Percentiles rank a stretch among this genome's conserved stretches.
These are phyloP conservation scores for Leucania comma DNA, from an alignment of 2,888 invertebrate genomes.

Conservation along the genomic window DNA sequence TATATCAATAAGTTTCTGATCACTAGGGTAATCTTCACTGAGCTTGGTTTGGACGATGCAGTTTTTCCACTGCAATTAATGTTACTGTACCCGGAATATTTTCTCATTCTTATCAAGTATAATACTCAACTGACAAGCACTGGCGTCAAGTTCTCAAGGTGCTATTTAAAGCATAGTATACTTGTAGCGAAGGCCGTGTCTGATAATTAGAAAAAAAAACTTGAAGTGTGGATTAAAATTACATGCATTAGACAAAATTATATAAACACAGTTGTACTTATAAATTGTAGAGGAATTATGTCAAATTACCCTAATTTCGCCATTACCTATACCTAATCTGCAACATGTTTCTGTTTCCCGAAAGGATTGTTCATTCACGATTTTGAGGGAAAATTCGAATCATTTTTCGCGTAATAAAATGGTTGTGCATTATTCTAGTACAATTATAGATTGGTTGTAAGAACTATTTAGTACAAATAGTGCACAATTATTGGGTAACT, in stretches of 20 bases:
- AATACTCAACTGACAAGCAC: conserved; percentile 41
- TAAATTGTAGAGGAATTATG: conserved; percentile 11
- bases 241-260: conserved; percentile 17
- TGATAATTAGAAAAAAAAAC: conserved; percentile 38
- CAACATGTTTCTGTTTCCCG: conserved; percentile 8
- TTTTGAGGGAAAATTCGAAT: conserved; percentile 31
- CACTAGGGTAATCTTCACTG: conserved; percentile 39
- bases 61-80: conserved; percentile 2
- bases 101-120: conserved; percentile 16
- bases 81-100: conserved; percentile 9
- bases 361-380: background rate
- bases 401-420: conserved; percentile 48
- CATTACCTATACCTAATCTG: conserved; percentile 15
- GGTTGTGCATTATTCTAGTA: conserved; percentile 71
- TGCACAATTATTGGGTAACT: conserved; percentile 63
- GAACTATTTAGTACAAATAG: conserved; percentile 59
- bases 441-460: conserved; percentile 64
- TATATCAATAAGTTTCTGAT: conserved; percentile 61
- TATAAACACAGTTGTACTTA: conserved; percentile 38
- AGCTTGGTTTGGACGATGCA: conserved; percentile 14
- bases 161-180: conserved; percentile 73
- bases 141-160: conserved; percentile 67
- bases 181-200: conserved; percentile 65
- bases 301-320: conserved; percentile 29
- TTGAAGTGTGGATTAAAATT: conserved; percentile 27